Percentiles rank a stretch among this genome's conserved stretches.
Evolutionary conservation across 2,113 vertebrate species (phyloP).

Genomic region (Limnothrissa miodon): DNA sequence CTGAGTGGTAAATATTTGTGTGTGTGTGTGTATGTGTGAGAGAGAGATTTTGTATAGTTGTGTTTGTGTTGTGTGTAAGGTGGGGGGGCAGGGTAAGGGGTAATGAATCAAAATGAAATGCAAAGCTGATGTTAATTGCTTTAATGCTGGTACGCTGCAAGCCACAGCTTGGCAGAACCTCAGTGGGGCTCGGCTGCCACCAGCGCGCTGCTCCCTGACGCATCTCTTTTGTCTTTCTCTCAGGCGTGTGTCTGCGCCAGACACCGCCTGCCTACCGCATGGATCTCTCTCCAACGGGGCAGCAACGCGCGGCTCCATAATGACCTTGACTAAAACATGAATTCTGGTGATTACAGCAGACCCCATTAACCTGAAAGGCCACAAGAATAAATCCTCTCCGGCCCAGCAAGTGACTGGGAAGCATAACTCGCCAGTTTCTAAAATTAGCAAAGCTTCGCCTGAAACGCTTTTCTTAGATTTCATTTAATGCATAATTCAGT

Average conservation of each 20-base stretch:
- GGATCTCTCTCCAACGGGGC: background rate
- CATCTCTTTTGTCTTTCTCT: background rate
- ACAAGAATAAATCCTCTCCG: background rate
- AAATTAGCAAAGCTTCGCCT: background rate
- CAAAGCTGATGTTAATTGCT: conserved; percentile 27
- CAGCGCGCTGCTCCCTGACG: background rate
- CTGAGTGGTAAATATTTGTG: background rate
- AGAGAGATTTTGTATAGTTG: background rate
- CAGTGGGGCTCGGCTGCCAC: background rate
- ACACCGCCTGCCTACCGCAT: background rate
- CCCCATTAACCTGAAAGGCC: background rate
- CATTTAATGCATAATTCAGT: background rate
- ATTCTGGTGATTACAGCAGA: background rate
- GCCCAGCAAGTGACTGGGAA: background rate
- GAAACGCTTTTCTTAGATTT: background rate
- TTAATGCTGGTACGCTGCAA: conserved; percentile 16
- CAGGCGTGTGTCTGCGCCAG: background rate
- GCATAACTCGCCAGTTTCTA: background rate
- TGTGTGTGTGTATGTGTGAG: background rate
- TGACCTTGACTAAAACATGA: background rate
- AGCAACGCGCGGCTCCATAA: background rate
- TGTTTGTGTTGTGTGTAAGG: background rate
- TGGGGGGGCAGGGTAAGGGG: background rate
- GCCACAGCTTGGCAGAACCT: background rate
- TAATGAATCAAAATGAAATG: conserved; percentile 15